phyloP scores from a whole-genome alignment of 1,140 invertebrate species.

The Meloidogyne chitwoodi region DNA sequence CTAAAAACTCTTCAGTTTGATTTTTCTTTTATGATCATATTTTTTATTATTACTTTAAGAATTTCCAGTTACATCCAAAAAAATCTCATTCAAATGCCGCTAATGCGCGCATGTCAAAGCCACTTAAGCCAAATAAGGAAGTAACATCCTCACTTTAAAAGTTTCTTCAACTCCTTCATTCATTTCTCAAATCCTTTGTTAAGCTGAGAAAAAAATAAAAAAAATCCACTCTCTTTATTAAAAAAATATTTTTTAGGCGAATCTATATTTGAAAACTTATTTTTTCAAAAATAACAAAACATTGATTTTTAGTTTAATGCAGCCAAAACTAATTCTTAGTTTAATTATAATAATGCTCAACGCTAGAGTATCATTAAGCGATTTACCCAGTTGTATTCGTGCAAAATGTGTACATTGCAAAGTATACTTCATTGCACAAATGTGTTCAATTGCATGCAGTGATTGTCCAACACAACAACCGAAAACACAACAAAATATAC shows the following conservation, averaged over 20 bases:
- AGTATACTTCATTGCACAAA: constrained; percentile 43
- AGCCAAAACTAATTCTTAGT: not conserved
- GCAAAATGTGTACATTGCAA: constrained; percentile 41
- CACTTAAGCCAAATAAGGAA: not conserved
- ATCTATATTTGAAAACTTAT: no score
- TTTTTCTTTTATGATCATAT: not conserved
- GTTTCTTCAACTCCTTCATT: not conserved
- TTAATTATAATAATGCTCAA: not conserved
- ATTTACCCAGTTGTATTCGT: constrained; percentile 41
- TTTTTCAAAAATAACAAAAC: no score
- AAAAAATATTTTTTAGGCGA: no score
- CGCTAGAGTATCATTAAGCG: not conserved
- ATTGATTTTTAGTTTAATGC: not conserved
- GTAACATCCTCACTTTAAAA: not conserved
- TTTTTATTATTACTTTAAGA: not conserved
- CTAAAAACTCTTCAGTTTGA: not conserved
- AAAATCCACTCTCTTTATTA: not conserved
- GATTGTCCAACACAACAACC: constrained; percentile 19
- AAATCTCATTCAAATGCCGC: not conserved
- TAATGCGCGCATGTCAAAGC: not conserved
- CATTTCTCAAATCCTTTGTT: not conserved
- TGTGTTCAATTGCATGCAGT: constrained; percentile 37
- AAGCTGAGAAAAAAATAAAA: not conserved
- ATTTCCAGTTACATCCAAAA: not conserved
- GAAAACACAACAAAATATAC: not conserved